phyloP scores from a whole-genome alignment of 1,140 invertebrate species.

The Tyrophagus putrescentiae region DNA sequence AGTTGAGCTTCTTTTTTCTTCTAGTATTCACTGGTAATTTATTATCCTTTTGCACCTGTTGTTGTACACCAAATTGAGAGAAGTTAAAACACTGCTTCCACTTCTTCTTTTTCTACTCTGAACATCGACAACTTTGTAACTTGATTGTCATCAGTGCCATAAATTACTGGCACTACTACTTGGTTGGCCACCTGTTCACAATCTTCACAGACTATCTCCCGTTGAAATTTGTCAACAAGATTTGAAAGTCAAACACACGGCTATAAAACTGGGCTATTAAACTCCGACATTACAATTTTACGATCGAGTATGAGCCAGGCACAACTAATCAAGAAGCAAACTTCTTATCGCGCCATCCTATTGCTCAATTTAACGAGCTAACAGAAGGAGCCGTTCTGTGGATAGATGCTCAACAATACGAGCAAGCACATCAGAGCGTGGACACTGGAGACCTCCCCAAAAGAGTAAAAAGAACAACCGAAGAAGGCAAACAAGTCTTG shows the following conservation, averaged over 20 bases:
- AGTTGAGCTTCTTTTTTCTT: too few relatives aligned
- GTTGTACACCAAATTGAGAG: too few relatives aligned
- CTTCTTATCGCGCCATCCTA: conserved; percentile 5
- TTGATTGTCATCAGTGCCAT: too few relatives aligned
- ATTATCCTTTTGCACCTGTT: too few relatives aligned
- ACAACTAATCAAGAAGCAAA: conserved; percentile 18
- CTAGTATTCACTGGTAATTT: too few relatives aligned
- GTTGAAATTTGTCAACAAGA: conserved; percentile 25
- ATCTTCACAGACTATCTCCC: conserved; percentile 38
- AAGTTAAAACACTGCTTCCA: too few relatives aligned
- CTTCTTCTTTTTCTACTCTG: too few relatives aligned
- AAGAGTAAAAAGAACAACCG: background rate
- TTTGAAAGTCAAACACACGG: background rate
- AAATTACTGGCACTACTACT: conserved; percentile 39
- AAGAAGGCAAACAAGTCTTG: background rate
- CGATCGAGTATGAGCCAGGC: conserved; percentile 19
- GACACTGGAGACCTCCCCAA: background rate
- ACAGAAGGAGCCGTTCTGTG: background rate
- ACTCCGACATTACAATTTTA: conserved; percentile 18
- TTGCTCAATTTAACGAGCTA: background rate
- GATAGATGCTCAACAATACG: too few relatives aligned
- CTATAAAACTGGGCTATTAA: conserved; percentile 12
- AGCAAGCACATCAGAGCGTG: background rate
- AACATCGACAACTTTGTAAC: too few relatives aligned
- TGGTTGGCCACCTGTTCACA: conserved; percentile 34